A percentile compares a stretch with the other conserved stretches of the same genome.
Evolutionary conservation across 2,113 vertebrate species (phyloP).

Genomic region (Scolopax mira): DNA sequence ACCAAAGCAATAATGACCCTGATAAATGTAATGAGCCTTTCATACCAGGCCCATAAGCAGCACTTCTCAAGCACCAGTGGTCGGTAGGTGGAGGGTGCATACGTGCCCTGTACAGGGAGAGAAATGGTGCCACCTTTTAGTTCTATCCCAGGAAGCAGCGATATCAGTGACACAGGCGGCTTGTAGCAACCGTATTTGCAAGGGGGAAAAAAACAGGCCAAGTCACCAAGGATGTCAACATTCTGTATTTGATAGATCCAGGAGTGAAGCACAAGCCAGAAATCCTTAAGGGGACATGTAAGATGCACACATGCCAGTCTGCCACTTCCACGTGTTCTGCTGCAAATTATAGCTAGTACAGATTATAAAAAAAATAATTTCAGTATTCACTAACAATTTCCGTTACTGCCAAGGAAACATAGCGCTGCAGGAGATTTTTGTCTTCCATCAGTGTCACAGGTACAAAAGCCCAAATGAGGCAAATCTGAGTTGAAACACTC

Average conservation of each 20-base stretch:
- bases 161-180: neutral
- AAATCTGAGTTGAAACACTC: neutral
- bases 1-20: neutral
- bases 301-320: neutral
- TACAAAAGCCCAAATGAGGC: neutral
- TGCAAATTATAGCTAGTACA: neutral
- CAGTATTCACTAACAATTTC: neutral
- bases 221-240: neutral
- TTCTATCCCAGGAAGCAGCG: neutral
- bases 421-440: neutral
- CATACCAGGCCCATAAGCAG: neutral
- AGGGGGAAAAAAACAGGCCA: neutral
- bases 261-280: neutral
- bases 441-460: neutral
- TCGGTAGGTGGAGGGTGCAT: neutral
- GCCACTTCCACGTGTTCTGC: neutral
- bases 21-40: slow-evolving; percentile 7
- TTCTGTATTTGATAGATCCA: slow-evolving; percentile 32
- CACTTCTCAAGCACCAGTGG: neutral
- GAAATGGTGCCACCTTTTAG: neutral
- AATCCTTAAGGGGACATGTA: neutral
- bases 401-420: neutral
- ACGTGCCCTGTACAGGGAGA: neutral
- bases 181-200: neutral
- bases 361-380: neutral